Evolutionary conservation across 2,888 invertebrate genomes (phyloP).

Genomic region (Suillia variegata): DNA sequence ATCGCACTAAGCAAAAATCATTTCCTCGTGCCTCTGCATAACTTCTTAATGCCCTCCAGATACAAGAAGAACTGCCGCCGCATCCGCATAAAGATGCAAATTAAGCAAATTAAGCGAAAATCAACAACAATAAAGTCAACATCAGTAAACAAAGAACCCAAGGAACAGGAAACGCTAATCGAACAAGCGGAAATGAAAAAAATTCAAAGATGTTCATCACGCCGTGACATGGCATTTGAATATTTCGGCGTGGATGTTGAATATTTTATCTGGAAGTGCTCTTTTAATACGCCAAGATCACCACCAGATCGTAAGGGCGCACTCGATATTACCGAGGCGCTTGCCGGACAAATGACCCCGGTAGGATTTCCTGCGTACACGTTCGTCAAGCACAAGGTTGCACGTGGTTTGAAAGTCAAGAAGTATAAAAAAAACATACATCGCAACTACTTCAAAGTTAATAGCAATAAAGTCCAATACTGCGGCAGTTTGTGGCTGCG

Average conservation of each 20-base stretch:
- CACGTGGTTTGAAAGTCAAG: neutral
- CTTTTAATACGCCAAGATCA: too few relatives aligned
- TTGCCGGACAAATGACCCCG: slow-evolving; percentile 47
- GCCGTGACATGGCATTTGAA: neutral
- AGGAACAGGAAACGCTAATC: slow-evolving; percentile 17
- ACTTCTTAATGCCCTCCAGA: too few relatives aligned
- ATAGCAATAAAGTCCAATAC: slow-evolving; percentile 23
- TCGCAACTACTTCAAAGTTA: neutral
- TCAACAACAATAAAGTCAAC: slow-evolving; percentile 14
- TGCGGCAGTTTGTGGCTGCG: slow-evolving; percentile 36
- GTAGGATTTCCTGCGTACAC: slow-evolving; percentile 47
- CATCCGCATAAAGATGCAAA: too few relatives aligned
- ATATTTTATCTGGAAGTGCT: too few relatives aligned
- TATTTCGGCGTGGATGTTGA: too few relatives aligned
- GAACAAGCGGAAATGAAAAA: neutral
- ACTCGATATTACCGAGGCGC: slow-evolving; percentile 36
- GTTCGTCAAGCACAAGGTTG: slow-evolving; percentile 1
- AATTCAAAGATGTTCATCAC: too few relatives aligned
- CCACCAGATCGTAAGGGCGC: slow-evolving; percentile 1
- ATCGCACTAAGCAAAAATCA: too few relatives aligned
- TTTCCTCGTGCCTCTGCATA: too few relatives aligned
- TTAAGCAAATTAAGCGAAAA: too few relatives aligned
- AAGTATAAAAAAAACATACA: too few relatives aligned
- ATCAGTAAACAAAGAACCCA: slow-evolving; percentile 12
- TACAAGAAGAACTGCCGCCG: neutral